A percentile compares a stretch with the other conserved stretches of the same genome.
These are phyloP conservation scores for Amphipyra tragopoginis DNA, from an alignment of 2,888 invertebrate species.

Conservation along the genomic window DNA sequence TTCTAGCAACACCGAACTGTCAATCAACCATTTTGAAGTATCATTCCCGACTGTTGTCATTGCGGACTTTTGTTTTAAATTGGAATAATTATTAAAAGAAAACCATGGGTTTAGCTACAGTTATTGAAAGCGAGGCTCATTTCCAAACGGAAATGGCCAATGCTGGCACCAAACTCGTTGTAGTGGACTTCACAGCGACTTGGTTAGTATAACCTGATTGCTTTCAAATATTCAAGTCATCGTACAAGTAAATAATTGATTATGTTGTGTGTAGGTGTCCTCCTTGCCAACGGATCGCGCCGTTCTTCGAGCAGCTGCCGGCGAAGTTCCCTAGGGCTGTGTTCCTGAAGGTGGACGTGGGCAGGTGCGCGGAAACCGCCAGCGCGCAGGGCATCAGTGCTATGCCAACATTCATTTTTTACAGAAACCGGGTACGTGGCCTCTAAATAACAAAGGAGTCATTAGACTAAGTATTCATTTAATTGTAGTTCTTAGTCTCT, in stretches of 20 bases:
- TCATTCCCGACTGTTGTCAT: conserved; percentile 74
- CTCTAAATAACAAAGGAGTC: conserved; percentile 11
- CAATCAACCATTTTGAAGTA: conserved; percentile 71
- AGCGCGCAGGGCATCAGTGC: conserved; percentile 96
- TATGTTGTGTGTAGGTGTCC: conserved; percentile 94
- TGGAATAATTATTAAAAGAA: conserved; percentile 47
- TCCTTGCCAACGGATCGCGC: conserved; percentile 98
- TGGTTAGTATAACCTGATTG: conserved; percentile 91
- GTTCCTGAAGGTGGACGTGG: conserved; percentile 98
- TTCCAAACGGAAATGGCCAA: conserved; percentile 95
- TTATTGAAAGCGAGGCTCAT: conserved; percentile 94
- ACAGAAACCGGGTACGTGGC: conserved; percentile 92
- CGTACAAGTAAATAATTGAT: conserved; percentile 59
- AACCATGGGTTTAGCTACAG: conserved; percentile 90
- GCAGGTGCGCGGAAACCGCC: conserved; percentile 97
- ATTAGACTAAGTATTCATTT: background rate
- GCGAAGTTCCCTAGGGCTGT: conserved; percentile 96
- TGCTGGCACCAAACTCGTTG: conserved; percentile 96
- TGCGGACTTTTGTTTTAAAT: conserved; percentile 53
- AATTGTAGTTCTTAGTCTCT: conserved; percentile 1
- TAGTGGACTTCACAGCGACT: conserved; percentile 98
- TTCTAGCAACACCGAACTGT: conserved; percentile 44
- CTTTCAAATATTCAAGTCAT: conserved; percentile 79
- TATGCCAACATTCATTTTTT: conserved; percentile 99
- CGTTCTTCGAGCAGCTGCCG: conserved; percentile 96